A percentile compares a stretch with the other conserved stretches of the same genome.
Evolutionary conservation across 64 coral and sea anemone species (phyloP).

Genomic region (Pocillopora verrucosa): DNA sequence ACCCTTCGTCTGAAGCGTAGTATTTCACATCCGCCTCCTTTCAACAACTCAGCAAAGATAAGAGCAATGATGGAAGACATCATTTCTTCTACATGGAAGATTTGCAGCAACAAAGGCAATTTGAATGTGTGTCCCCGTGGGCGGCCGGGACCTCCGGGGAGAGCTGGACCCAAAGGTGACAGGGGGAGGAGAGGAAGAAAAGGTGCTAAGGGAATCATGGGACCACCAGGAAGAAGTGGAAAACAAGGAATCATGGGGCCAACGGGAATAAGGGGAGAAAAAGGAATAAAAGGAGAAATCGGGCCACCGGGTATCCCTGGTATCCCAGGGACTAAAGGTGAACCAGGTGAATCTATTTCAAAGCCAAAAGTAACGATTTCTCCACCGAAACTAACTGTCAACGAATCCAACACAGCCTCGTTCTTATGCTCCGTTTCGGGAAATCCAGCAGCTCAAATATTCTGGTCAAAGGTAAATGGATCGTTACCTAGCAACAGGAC

Average conservation of each 20-base stretch:
- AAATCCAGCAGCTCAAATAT: not conserved
- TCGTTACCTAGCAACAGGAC: constrained; percentile 9
- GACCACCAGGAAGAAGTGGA: constrained; percentile 17
- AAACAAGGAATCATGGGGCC: constrained; percentile 41
- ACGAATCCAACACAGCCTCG: not conserved
- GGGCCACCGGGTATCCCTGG: not conserved
- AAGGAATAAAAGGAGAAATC: constrained; percentile 24
- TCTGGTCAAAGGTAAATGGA: not conserved
- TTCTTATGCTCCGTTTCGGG: not conserved
- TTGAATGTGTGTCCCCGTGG: not conserved
- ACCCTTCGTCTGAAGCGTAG: not conserved
- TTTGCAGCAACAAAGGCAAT: not conserved
- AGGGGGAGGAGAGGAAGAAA: not conserved
- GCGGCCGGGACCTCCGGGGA: not conserved
- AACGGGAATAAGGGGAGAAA: constrained; percentile 30
- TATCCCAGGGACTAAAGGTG: constrained; percentile 23
- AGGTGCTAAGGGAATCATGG: constrained; percentile 11
- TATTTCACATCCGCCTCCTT: not conserved
- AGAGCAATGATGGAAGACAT: not conserved
- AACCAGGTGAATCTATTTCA: constrained; percentile 19
- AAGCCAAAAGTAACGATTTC: not conserved
- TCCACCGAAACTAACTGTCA: not conserved
- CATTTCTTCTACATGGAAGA: not conserved
- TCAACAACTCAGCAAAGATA: not conserved
- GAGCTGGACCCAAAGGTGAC: not conserved